Conservation (phyloP, 2,888 invertebrate genomes). For the Dasypogon diadema region DNA sequence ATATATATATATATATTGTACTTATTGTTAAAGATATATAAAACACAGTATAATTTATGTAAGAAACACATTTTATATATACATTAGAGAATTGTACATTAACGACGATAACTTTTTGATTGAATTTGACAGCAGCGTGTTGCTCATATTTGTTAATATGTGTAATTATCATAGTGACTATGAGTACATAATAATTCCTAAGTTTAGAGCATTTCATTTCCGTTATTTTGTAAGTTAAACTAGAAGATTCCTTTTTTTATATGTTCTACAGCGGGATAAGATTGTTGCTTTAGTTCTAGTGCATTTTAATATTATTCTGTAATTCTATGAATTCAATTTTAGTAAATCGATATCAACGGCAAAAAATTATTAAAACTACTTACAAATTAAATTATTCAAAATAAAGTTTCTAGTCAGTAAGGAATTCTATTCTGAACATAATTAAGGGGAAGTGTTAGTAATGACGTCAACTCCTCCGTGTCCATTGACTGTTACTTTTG, state of each 20-base stretch:
- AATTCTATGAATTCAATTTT: constrained; percentile 38
- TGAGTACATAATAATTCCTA: neutral
- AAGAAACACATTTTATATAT: constrained; percentile 37
- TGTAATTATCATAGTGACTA: too few relatives aligned
- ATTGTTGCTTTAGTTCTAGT: constrained; percentile 4
- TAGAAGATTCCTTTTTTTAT: neutral
- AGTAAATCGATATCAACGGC: constrained; percentile 18
- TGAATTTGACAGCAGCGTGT: constrained; percentile 5
- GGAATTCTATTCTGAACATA: neutral
- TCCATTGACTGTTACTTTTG: constrained; percentile 39
- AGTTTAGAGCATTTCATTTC: neutral
- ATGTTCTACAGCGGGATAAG: neutral
- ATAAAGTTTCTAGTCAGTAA: constrained; percentile 24
- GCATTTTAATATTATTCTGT: neutral
- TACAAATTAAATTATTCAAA: constrained; percentile 20
- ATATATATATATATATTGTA: constrained; percentile 36
- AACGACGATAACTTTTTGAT: neutral
- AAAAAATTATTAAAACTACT: constrained; percentile 29
- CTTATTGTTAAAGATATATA: constrained; percentile 53
- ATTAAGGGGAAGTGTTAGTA: constrained; percentile 5
- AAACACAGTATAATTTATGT: constrained; percentile 48
- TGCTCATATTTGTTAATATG: constrained; percentile 18
- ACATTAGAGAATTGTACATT: constrained; percentile 4
- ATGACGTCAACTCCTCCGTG: constrained; percentile 3
- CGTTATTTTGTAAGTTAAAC: neutral